Evolutionary conservation across 2,797 vertebrate genomes (phyloP), one percentile per base, ranked within the genome.

Genomic region (Centroberyx gerrardi): DNA sequence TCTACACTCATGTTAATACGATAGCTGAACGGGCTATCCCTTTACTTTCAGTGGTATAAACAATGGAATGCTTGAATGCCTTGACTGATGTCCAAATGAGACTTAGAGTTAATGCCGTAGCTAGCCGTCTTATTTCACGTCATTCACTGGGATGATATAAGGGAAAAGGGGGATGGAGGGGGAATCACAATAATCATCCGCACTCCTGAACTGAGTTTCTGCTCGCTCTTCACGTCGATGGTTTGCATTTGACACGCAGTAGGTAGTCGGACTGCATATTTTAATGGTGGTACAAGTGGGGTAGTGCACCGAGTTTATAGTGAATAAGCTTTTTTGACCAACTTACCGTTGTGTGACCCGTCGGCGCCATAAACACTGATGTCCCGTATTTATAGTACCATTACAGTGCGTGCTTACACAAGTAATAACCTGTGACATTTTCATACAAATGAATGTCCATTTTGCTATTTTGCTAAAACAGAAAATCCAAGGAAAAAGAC

Each of bases 11-110:
- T 79, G 74, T 91, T 84, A 76, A 44, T 67, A 80, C 13, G 81
- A 80, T 78, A 79, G 76, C 84, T 67, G 70, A 76, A 8, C 66
- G 74, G 58, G 77, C 73, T 54, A 22, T 75, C 49, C 62, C 62
- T 89, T 88, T 86, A 63, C 68, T 86, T 79, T 86, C 76, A 80
- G 76, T 76, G 66, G 66, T 87, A 78, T 87, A 75, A 83, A 88
- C 83, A 73, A 31, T 77, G 78, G 83, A 90, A 92, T 87, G 87
- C 87, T 94, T 82, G 85, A 90, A 89, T 89, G 82, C 82, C 51
- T 87, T 83, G 73, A 83, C 63, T 42, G 58, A 82, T 52, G 74
- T 82, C 59, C 53, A 83, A 78, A 86, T 15, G 72, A 89, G 86
- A 90, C 83, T 90, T 90, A 84, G 85, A 83, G 54, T 82, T 76